Evolutionary conservation across 2,797 vertebrate species (phyloP).

Genomic region (Gastrophryne carolinensis): DNA sequence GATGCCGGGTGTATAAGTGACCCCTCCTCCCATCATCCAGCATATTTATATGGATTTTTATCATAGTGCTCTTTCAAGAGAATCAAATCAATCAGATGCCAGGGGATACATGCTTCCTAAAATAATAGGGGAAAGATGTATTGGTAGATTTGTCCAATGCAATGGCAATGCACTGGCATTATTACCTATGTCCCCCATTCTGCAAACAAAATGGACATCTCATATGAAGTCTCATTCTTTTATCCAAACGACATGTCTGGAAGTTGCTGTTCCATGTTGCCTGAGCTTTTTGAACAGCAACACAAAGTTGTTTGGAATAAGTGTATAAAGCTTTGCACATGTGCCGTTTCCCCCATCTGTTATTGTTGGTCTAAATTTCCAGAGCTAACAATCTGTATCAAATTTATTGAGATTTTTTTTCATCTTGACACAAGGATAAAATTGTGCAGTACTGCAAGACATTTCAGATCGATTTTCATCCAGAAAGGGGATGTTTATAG

Average conservation of each 20-base stretch:
- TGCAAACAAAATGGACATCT: not conserved
- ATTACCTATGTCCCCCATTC: not conserved
- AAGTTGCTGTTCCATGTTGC: not conserved
- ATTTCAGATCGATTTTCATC: not conserved
- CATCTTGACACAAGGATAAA: constrained; percentile 18
- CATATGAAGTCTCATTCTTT: not conserved
- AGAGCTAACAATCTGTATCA: constrained; percentile 37
- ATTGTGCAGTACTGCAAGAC: constrained; percentile 25
- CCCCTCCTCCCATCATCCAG: too few species aligned
- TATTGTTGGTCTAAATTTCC: constrained; percentile 27
- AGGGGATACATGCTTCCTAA: too few species aligned
- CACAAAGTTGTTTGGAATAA: constrained; percentile 8
- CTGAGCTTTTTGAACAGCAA: not conserved
- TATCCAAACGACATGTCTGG: not conserved
- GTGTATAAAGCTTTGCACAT: constrained; percentile 21
- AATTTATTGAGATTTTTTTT: constrained; percentile 31
- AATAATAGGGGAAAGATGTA: too few species aligned
- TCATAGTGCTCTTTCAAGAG: too few species aligned
- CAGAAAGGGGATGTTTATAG: constrained; percentile 26
- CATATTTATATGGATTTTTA: too few species aligned
- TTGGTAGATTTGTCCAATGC: too few species aligned
- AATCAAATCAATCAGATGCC: too few species aligned
- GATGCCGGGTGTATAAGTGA: too few species aligned
- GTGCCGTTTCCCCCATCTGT: constrained; percentile 11
- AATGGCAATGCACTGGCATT: too few species aligned